phyloP scores from a whole-genome alignment of 37 sponge, comb jelly and placozoan genomes.

The Beroe ovata region DNA sequence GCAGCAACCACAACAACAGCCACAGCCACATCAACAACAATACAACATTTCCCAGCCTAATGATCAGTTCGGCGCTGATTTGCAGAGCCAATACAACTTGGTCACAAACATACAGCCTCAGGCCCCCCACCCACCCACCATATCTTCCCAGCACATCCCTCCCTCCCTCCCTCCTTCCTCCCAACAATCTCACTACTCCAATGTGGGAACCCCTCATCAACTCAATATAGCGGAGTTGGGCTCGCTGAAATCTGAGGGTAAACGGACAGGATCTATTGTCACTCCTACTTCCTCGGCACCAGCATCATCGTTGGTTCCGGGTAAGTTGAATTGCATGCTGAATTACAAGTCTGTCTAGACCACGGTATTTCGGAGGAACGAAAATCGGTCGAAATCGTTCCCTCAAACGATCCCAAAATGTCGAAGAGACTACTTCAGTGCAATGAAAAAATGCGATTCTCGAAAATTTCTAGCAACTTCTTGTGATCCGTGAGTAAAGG shows the following conservation, averaged over 20 bases:
- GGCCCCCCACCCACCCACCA: neutral
- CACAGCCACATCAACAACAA: neutral
- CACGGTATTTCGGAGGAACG: too few species aligned
- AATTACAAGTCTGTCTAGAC: too few species aligned
- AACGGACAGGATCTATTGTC: neutral
- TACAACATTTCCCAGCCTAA: neutral
- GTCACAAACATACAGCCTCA: neutral
- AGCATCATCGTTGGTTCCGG: neutral
- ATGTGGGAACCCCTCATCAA: neutral
- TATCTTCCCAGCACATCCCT: neutral
- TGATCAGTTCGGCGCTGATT: neutral
- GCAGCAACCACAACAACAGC: neutral
- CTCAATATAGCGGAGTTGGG: slow-evolving; percentile 36
- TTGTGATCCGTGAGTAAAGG: too few species aligned
- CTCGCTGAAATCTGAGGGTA: neutral
- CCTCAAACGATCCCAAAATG: too few species aligned
- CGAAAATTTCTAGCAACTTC: too few species aligned
- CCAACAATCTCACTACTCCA: neutral
- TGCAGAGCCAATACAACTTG: slow-evolving; percentile 19
- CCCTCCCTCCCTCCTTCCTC: neutral
- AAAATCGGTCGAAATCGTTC: too few species aligned
- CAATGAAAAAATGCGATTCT: too few species aligned
- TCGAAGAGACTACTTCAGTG: too few species aligned
- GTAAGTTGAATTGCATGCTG: neutral
- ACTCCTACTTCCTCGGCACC: neutral